Evolutionary conservation across 2,888 invertebrate species (phyloP), one percentile per base, ranked within the genome.

Genomic region (Graphium colonna): DNA sequence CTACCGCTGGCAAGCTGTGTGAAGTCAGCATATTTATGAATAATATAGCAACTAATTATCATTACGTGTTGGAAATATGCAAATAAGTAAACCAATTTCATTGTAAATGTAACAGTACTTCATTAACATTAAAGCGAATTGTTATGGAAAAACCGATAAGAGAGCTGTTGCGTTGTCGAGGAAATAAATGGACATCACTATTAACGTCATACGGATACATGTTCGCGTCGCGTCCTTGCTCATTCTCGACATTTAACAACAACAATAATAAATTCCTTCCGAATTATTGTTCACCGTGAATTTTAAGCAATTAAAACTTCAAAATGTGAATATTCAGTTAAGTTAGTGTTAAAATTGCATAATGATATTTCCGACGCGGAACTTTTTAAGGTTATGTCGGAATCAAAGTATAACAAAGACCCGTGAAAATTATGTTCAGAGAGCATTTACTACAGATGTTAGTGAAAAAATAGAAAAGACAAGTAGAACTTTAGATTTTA

Each of bases 321-420:
- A 54, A 21, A 44, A 51, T 41, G 45, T 33, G 39, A 44, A 49
- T 31, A 36, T 42, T 17, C 13, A 13, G 38, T 42, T 43, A 42
- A 31, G 50, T 55, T 36, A 40, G 40, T 44, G 50, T 42, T 49
- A 48, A 55, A 64, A 40, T 60, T 47, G 36, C 59, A 59, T 48
- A 53, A 84, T 82, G 82, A 61, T 77, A 40, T 77, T 75, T 65
- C 64, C 77, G 41, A 66, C 75, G 58, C 74, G 69, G 51, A 71
- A 67, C 40, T 60, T 82, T 77, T 83, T 82, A 66, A 87, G 87
- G 87, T 86, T 90, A 85, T 77, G 73, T 74, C 71, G 75, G 40
- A 69, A 67, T 56, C 75, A 71, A 59, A 69, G 57, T 63, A 46
- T 71, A 62, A 62, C 71, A 47, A 68, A 67, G 65, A 71, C 70